Evolutionary conservation across 2,797 vertebrate species (phyloP).

Genomic region (Liasis olivaceus): DNA sequence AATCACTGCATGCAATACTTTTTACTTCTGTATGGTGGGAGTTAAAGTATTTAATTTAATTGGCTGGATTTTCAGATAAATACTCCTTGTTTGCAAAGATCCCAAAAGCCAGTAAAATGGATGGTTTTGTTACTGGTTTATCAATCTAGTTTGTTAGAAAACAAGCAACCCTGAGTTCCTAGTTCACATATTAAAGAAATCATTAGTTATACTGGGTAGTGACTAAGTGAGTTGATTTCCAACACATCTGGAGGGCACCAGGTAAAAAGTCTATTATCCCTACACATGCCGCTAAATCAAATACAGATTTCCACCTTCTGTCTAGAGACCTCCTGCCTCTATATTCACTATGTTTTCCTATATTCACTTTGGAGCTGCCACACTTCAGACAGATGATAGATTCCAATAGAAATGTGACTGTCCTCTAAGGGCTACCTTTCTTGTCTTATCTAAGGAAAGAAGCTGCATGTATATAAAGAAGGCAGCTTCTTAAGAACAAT

Average conservation of each 20-base stretch:
- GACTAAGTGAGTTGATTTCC: background rate
- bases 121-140: no score
- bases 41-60: no score
- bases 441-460: background rate
- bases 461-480: background rate
- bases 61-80: no score
- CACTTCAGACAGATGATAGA: background rate
- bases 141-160: no score
- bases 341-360: constrained; percentile 24
- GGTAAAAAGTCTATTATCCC: background rate
- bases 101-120: no score
- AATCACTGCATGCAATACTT: no score
- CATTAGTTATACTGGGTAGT: background rate
- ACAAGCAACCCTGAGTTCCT: no score
- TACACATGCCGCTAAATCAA: no score
- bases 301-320: no score
- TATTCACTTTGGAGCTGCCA: constrained; percentile 14
- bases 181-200: background rate
- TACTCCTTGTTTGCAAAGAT: no score
- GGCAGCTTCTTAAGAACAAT: background rate
- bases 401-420: background rate
- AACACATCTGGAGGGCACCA: background rate
- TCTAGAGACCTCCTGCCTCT: background rate
- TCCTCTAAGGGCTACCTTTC: background rate
- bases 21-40: no score